Evolutionary conservation across 1,140 invertebrate species (phyloP).

Genomic region (Cardiocondyla obscurior): DNA sequence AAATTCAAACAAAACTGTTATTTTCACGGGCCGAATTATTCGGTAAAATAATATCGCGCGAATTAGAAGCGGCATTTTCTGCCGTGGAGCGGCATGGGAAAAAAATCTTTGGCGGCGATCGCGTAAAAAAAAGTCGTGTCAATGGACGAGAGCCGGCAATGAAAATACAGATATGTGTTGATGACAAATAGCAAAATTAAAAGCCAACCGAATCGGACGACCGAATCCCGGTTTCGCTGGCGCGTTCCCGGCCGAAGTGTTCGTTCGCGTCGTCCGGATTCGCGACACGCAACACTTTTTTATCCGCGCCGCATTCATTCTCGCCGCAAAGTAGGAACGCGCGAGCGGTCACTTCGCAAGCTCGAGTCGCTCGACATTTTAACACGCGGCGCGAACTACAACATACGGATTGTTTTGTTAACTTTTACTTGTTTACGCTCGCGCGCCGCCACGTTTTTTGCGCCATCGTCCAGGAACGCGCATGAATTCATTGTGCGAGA

Average conservation of each 20-base stretch:
- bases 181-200: constrained; percentile 49
- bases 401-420: constrained; percentile 51
- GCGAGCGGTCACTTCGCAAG: constrained; percentile 29
- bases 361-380: constrained; percentile 34
- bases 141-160: constrained; percentile 14
- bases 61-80: constrained; percentile 33
- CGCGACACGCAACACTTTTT: not conserved
- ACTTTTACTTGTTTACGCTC: constrained; percentile 54
- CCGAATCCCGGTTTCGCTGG: too few species aligned
- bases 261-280: too few species aligned
- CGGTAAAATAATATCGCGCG: constrained; percentile 14
- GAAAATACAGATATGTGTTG: constrained; percentile 36
- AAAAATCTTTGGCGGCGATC: constrained; percentile 43
- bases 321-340: not conserved
- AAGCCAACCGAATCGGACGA: constrained; percentile 3
- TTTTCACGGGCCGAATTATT: constrained; percentile 21
- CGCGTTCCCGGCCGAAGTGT: too few species aligned
- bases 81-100: constrained; percentile 1
- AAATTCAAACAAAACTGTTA: constrained; percentile 20
- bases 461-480: constrained; percentile 37
- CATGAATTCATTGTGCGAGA: constrained; percentile 52
- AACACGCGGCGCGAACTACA: constrained; percentile 31
- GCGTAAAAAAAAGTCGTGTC: constrained; percentile 35
- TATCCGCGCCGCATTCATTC: not conserved
- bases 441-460: constrained; percentile 38